Conservation (phyloP, 2,113 vertebrate species). For the Lophochroa leadbeateri region DNA sequence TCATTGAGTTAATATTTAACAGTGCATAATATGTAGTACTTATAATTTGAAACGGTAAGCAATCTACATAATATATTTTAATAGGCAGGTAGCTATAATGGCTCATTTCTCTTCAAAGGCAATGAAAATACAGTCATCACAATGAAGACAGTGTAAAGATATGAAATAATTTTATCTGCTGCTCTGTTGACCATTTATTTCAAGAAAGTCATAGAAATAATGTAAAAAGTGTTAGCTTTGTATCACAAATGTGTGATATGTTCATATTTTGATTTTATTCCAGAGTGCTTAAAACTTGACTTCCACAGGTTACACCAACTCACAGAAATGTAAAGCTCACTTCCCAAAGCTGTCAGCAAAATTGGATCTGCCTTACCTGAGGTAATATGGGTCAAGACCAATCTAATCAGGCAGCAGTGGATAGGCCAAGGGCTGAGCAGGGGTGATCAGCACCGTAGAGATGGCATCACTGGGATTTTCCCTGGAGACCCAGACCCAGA, state of each 20-base stretch:
- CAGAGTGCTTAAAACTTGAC: background rate
- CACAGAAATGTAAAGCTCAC: background rate
- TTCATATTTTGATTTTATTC: background rate
- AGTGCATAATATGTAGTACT: background rate
- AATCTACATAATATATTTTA: background rate
- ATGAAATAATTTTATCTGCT: background rate
- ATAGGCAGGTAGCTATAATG: background rate
- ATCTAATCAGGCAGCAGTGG: background rate
- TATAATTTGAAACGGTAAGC: background rate
- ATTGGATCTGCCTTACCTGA: background rate
- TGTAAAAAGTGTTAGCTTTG: rapidly evolving
- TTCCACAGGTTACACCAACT: background rate
- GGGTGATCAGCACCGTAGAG: background rate
- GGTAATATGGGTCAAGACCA: background rate
- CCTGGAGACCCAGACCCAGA: background rate
- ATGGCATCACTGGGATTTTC: background rate
- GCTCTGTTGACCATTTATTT: background rate
- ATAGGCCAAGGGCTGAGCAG: background rate
- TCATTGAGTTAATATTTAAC: background rate
- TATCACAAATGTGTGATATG: rapidly evolving
- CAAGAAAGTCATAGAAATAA: background rate
- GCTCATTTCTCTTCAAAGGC: background rate
- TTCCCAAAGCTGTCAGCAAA: background rate
- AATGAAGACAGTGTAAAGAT: background rate
- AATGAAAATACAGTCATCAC: background rate